Evolutionary conservation across 1,140 invertebrate genomes (phyloP), one percentile per base, ranked within the genome.

Genomic region (Drosophila nannoptera): DNA sequence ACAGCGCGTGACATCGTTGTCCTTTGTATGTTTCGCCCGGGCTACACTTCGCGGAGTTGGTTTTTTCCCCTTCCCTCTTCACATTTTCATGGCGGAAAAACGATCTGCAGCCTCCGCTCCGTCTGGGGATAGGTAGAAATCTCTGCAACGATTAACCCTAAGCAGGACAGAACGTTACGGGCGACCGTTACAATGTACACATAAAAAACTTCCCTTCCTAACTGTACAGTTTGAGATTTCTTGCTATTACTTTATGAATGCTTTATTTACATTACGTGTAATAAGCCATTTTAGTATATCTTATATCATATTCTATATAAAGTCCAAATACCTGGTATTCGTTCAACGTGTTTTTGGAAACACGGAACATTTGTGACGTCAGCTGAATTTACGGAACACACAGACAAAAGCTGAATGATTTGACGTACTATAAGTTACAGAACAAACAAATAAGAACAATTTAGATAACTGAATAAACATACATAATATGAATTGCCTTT

Each of bases 1-100:
- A 70, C 80, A 70, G 81, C 80, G 80, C 80, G 81, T 84, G 80
- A 83, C 80, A 83, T 83, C 72, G 76, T 76, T 86, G 73, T 67
- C 81, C 77, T 76, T 86, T 86, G 73, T 77, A 29, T 36, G 14
- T 22, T 22, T 1, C 3, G 22, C 22, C 22, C 22, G 22, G 22
- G 22, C 22, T 22, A 22, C 22, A 22, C 7, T 78, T 50, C 38
- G 58, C 22, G 1, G 22, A 22, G 42, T 62, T 60, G 22, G 22
- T 66, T 67, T 70, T 66, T 60, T 49, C 35, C 35, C 5, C 43
- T 36, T 31, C 14, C 31, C 38, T 63, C 63, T 70, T 66, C 80
- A 59, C 66, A 42, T 49, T 56, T 63, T 77, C 62, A 67, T 66
- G 82, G 77, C 78, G 74, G 77, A 73, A 84, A 84, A 86, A 61